Percentiles rank a stretch among this genome's conserved stretches.
phyloP scores from a whole-genome alignment of 2,888 invertebrate species.

The Habrosyne pyritoides region DNA sequence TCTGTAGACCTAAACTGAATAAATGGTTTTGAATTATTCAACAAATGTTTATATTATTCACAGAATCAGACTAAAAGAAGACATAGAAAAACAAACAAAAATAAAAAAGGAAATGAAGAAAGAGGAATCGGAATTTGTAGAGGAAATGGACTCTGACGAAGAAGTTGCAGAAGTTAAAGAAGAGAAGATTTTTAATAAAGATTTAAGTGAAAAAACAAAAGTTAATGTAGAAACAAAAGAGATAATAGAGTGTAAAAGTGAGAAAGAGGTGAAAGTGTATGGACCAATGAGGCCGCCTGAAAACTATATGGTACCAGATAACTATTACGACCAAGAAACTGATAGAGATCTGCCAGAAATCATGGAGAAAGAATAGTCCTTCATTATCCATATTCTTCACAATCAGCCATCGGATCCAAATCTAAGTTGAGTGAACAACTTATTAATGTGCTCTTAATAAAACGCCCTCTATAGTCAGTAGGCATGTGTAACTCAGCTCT shows the following conservation, averaged over 20 bases:
- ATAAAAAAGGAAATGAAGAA: conserved; percentile 41
- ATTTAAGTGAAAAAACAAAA: conserved; percentile 14
- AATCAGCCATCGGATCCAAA: too few species aligned
- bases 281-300: conserved; percentile 80
- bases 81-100: conserved; percentile 55
- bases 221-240: conserved; percentile 12
- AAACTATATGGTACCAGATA: conserved; percentile 72
- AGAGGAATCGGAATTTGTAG: conserved; percentile 76
- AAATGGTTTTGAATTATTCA: neutral
- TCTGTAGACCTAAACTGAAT: too few species aligned
- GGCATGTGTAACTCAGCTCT: too few species aligned
- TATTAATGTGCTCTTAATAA: too few species aligned
- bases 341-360: conserved; percentile 76
- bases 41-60: conserved; percentile 16
- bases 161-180: conserved; percentile 36
- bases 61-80: conserved; percentile 79
- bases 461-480: too few species aligned
- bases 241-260: neutral
- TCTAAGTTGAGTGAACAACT: too few species aligned
- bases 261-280: conserved; percentile 52
- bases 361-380: conserved; percentile 59
- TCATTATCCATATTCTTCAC: too few species aligned
- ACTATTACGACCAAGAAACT: conserved; percentile 71
- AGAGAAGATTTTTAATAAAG: conserved; percentile 14
- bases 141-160: conserved; percentile 80